phyloP scores from a whole-genome alignment of 2,888 invertebrate genomes.

The Chymomyza procnemis region DNA sequence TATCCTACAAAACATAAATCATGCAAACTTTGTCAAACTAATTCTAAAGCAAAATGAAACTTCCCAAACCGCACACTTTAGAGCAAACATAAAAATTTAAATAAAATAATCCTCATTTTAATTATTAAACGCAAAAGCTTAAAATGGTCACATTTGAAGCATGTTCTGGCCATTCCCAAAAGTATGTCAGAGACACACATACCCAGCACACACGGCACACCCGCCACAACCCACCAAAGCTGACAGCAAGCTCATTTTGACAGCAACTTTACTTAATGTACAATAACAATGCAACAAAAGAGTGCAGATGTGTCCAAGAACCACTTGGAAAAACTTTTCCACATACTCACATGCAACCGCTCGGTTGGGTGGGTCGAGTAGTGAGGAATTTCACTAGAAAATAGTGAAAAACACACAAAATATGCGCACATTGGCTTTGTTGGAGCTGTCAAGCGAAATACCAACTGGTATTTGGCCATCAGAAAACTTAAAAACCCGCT shows the following conservation, averaged over 20 bases:
- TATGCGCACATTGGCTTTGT: neutral
- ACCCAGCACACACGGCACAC: too few relatives aligned
- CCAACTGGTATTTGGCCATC: neutral
- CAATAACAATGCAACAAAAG: conserved; percentile 12
- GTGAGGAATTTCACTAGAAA: neutral
- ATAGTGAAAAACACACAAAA: neutral
- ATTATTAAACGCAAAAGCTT: too few relatives aligned
- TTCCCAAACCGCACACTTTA: too few relatives aligned
- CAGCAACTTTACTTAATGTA: conserved; percentile 19
- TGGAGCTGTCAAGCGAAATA: conserved; percentile 1
- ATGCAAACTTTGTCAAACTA: too few relatives aligned
- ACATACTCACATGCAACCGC: neutral
- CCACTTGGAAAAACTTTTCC: neutral
- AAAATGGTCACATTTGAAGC: too few relatives aligned
- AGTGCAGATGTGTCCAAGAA: conserved; percentile 23
- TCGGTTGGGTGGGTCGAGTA: neutral
- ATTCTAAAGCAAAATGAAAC: too few relatives aligned
- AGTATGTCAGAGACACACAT: too few relatives aligned
- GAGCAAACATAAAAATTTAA: too few relatives aligned
- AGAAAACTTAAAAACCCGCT: neutral
- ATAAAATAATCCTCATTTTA: too few relatives aligned
- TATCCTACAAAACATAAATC: too few relatives aligned
- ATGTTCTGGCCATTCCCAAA: too few relatives aligned
- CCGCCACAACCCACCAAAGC: neutral
- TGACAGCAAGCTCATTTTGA: conserved; percentile 10